A percentile compares a stretch with the other conserved stretches of the same genome.
Conservation (phyloP, 2,113 vertebrate genomes). For the Epinephelus lanceolatus region DNA sequence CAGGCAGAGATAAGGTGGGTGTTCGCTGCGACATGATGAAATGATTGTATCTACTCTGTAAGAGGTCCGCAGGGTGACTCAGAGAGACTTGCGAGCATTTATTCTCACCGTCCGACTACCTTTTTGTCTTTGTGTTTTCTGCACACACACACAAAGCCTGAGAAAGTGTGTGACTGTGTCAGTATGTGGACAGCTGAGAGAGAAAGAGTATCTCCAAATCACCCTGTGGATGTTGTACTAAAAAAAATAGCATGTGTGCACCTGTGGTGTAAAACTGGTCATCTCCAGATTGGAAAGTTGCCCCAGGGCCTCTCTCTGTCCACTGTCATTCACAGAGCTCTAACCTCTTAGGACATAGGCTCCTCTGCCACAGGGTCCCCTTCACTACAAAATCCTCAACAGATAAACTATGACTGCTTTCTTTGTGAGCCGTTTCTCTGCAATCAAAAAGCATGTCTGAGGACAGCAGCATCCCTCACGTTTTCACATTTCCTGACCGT, state of each 20-base stretch:
- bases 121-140: slow-evolving; percentile 52
- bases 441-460: slow-evolving; percentile 4
- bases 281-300: slow-evolving; percentile 43
- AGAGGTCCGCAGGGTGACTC: slow-evolving; percentile 63
- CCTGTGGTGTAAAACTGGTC: slow-evolving; percentile 18
- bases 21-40: slow-evolving; percentile 70
- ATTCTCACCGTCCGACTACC: slow-evolving; percentile 37
- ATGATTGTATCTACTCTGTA: slow-evolving; percentile 68
- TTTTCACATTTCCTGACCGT: neutral
- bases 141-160: slow-evolving; percentile 8
- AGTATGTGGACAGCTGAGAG: slow-evolving; percentile 8
- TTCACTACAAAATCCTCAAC: slow-evolving; percentile 27
- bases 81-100: slow-evolving; percentile 43
- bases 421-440: slow-evolving; percentile 27
- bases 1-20: slow-evolving; percentile 58
- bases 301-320: slow-evolving; percentile 50
- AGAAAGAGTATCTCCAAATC: slow-evolving; percentile 44
- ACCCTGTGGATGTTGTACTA: slow-evolving; percentile 25
- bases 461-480: neutral
- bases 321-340: slow-evolving; percentile 58
- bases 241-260: slow-evolving; percentile 9
- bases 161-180: slow-evolving; percentile 25
- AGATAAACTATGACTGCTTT: slow-evolving; percentile 43
- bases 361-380: slow-evolving; percentile 15
- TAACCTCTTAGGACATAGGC: slow-evolving; percentile 49